Percentiles rank a stretch among this genome's conserved stretches.
Evolutionary conservation across 23 tunicate species (phyloP).

Genomic region (Halocynthia aurantium): DNA sequence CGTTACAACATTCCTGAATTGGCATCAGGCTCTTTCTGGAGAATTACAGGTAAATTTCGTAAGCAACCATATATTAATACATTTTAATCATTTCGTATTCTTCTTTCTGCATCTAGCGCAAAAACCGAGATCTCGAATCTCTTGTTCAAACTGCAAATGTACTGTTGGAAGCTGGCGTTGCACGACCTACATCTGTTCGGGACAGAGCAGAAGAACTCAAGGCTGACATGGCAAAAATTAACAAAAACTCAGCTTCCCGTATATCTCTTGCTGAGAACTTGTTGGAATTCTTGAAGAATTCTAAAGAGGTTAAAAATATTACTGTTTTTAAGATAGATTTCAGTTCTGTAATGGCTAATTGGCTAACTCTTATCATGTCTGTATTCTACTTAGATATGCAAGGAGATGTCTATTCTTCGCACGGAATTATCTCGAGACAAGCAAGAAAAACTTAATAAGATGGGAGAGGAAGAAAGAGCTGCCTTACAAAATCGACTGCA

Average conservation of each 20-base stretch:
- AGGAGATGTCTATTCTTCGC: slow-evolving; percentile 1
- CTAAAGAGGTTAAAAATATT: slow-evolving; percentile 28
- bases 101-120: slow-evolving; percentile 8
- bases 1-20: slow-evolving; percentile 41
- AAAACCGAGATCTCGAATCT: slow-evolving; percentile 41
- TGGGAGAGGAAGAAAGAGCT: slow-evolving; percentile 10
- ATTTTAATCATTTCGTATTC: neutral
- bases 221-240: slow-evolving; percentile 37
- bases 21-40: slow-evolving; percentile 42
- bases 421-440: neutral
- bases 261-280: slow-evolving; percentile 30
- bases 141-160: slow-evolving; percentile 70
- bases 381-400: neutral
- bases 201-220: slow-evolving; percentile 43
- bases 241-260: slow-evolving; percentile 34
- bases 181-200: slow-evolving; percentile 26
- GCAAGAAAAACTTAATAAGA: slow-evolving; percentile 15
- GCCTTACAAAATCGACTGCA: slow-evolving; percentile 14
- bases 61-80: neutral
- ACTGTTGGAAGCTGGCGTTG: slow-evolving; percentile 57
- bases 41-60: slow-evolving; percentile 42
- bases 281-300: slow-evolving; percentile 21
- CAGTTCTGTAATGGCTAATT: neutral
- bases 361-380: neutral
- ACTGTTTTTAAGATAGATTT: neutral